Evolutionary conservation across 2,888 invertebrate species (phyloP), one percentile per base, ranked within the genome.

Genomic region (Erpobdella octoculata): DNA sequence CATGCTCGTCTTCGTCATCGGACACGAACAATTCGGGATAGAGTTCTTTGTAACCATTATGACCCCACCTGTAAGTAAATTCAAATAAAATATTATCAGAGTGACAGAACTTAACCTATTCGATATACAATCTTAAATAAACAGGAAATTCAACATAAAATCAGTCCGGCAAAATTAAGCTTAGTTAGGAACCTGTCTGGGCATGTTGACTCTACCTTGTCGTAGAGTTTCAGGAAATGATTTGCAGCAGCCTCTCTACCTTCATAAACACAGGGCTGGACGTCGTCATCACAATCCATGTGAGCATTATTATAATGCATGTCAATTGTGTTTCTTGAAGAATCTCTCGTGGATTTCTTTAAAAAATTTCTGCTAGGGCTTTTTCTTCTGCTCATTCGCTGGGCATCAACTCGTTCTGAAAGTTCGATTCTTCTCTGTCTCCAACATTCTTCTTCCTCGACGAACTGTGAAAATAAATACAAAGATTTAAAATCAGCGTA

Each of bases 401-500:
- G n/a, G n/a, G n/a, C n/a, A n/a, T n/a, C n/a, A n/a, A n/a, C n/a
- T n/a, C n/a, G n/a, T n/a, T n/a, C n/a, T 9, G 53, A 53, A 6
- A 15, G 21, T 53, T 53, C 53, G 21, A 53, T 25, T 53, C 53
- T 53, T 15, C 53, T 53, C 28, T 53, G 53, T 53, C 53, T 53
- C 53, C 53, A 53, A n/a, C 53, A 53, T 53, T 53, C 53, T 8
- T 53, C 53, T n/a, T 53, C 53, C 8, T 53, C 53, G 21, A 53
- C 53, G 18, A 53, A 25, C 53, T 53, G 15, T 53, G 1, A 53
- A 18, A n/a, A n/a, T n/a, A n/a, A n/a, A n/a, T n/a, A n/a, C n/a
- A n/a, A 12, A 9, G 53, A n/a, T 53, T 6, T 53, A 25, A 53
- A 53, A 12, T 53, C 28, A n/a, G 21, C 21, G 4, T 53, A 28